These are phyloP conservation scores for Gadus chalcogrammus DNA, from an alignment of 2,113 vertebrate species.

Conservation along the genomic window DNA sequence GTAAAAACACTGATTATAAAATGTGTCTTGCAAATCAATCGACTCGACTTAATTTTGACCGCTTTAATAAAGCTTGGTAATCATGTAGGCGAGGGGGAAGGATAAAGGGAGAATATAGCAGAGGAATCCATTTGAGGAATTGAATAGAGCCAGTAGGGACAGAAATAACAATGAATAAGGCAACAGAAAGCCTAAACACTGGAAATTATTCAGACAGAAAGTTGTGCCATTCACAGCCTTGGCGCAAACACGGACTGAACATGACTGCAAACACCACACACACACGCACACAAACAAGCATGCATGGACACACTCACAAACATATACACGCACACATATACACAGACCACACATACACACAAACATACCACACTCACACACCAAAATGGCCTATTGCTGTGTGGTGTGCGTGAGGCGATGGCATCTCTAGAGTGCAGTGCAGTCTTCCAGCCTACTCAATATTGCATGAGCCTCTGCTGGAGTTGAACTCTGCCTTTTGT, in stretches of 20 bases:
- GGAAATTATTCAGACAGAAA: slow-evolving; percentile 70
- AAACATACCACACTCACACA: background rate
- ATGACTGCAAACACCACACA: slow-evolving; percentile 37
- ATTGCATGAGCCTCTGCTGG: slow-evolving; percentile 69
- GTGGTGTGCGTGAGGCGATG: slow-evolving; percentile 41
- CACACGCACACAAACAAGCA: slow-evolving; percentile 30
- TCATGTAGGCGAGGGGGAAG: slow-evolving; percentile 35
- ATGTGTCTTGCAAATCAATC: background rate
- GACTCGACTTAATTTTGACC: background rate
- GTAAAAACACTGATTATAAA: background rate
- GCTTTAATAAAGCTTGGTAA: slow-evolving; percentile 31
- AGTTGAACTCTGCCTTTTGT: slow-evolving; percentile 70
- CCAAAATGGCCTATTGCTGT: slow-evolving; percentile 11
- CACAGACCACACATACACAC: background rate
- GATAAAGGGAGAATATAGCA: slow-evolving; percentile 42
- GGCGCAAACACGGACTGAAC: slow-evolving; percentile 53
- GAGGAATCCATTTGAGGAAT: slow-evolving; percentile 51
- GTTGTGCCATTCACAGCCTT: slow-evolving; percentile 57
- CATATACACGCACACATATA: background rate
- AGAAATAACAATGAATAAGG: slow-evolving; percentile 58
- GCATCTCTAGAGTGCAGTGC: slow-evolving; percentile 58
- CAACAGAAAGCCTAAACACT: slow-evolving; percentile 65
- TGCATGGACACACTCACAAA: background rate
- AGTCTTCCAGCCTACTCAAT: slow-evolving; percentile 67
- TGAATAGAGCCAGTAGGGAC: slow-evolving; percentile 49